Percentiles rank a stretch among this genome's conserved stretches.
Conservation (phyloP, 2,797 vertebrate species). For the Otus scops region DNA sequence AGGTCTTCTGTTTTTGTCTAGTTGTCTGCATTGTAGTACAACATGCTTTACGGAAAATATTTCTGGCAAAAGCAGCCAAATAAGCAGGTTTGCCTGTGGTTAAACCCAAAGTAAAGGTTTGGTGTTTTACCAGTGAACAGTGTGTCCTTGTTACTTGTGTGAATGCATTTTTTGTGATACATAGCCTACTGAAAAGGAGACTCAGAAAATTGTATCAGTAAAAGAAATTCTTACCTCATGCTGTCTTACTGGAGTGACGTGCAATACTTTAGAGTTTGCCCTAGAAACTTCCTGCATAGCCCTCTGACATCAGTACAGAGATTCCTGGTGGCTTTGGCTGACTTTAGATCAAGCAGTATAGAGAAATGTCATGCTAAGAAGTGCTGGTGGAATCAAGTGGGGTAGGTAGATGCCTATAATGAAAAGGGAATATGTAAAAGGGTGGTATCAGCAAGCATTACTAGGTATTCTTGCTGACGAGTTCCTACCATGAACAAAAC, state of each 20-base stretch:
- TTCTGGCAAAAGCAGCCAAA: background rate
- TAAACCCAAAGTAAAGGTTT: background rate
- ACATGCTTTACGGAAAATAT: background rate
- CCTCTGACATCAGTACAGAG: background rate
- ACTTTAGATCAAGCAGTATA: background rate
- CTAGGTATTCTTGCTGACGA: background rate
- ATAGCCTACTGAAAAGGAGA: background rate
- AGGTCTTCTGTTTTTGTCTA: background rate
- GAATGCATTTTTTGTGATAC: background rate
- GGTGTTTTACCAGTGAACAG: background rate
- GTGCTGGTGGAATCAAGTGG: background rate
- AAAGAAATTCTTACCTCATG: background rate
- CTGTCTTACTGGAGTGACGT: background rate
- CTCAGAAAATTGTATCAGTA: background rate
- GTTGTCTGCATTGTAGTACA: background rate
- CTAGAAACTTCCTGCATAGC: background rate
- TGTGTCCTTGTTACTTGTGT: background rate
- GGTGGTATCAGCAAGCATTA: background rate
- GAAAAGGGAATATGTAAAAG: background rate
- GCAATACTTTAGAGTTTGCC: background rate
- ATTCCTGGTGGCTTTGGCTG: background rate
- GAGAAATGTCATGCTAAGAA: background rate
- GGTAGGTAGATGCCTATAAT: background rate
- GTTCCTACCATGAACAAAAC: background rate
- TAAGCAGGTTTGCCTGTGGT: background rate